Base-by-base conservation (phyloP, 37 sponge, comb jelly and placozoan genomes). In the Halichondria panicea region DNA sequence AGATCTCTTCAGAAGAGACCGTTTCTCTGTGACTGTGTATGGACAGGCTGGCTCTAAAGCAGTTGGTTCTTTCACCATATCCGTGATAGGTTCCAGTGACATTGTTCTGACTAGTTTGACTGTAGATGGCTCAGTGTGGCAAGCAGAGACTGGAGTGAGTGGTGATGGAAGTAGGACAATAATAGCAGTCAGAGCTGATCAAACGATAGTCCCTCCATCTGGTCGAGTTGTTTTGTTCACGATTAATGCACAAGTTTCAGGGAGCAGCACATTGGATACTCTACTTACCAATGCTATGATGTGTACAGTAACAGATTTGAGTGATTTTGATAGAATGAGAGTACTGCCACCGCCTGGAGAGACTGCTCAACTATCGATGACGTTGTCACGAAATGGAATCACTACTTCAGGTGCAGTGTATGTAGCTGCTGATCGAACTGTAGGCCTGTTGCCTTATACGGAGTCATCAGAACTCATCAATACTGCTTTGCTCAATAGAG, bases 401-500 rank as follows among this genome's bases (percentile, higher is more conserved):
- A 25, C 34, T 1, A 13, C 43, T 12, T 39, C 58, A 35, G 88
- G 82, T 19, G 39, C 24, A 15, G 48, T 87, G 18, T 87, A 42
- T 58, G 75, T 87, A 9, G 59, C 61, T 9, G 55, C 27, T 66
- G 76, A 81, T 27, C 36, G 25, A 25, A 35, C 78, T 36, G 32
- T 75, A 33, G 88, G 77, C 21, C 25, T 87, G 11, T 56, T 87
- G 9, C 63, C 76, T 13, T 69, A 76, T 52, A 43, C 84, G 7
- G 32, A 62, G 22, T 55, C 50, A 18, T 35, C 77, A 31, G 83
- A 87, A 24, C 32, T 87, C 0, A 53, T 91, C 55, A 91, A 91
- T 66, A 91, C 92, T 13, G 92, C 91, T 13, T 28, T 69, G 8
- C 75, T 90, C 21, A 76, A 63, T 68, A 77, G 77, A 25, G 44